Percentiles rank a stretch among this genome's conserved stretches.
Evolutionary conservation across 2,797 vertebrate species (phyloP).

Genomic region (Rhinophrynus dorsalis): DNA sequence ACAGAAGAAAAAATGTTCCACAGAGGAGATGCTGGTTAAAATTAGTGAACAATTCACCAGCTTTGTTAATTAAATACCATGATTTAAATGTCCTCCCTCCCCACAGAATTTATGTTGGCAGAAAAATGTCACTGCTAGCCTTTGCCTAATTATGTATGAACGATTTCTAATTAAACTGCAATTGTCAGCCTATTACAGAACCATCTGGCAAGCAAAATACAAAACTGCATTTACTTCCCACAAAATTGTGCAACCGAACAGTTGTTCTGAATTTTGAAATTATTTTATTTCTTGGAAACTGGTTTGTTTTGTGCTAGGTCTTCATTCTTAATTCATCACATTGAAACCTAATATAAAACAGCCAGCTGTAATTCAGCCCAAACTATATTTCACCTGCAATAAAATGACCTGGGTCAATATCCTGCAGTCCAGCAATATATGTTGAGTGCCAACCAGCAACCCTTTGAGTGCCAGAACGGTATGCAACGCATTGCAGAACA

Average conservation of each 20-base stretch:
- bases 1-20: constrained; percentile 2
- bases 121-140: background rate
- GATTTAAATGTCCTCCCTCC: constrained; percentile 9
- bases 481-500: too few relatives aligned
- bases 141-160: constrained; percentile 28
- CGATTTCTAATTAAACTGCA: constrained; percentile 29
- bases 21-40: background rate
- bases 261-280: constrained; percentile 31
- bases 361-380: background rate
- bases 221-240: constrained; percentile 3
- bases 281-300: constrained; percentile 28
- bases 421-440: background rate
- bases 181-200: constrained; percentile 23
- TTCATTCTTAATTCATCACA: constrained; percentile 20
- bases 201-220: constrained; percentile 33
- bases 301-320: constrained; percentile 10
- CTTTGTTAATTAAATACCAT: constrained; percentile 13
- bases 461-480: too few relatives aligned
- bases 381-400: constrained; percentile 14
- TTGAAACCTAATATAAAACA: constrained; percentile 6
- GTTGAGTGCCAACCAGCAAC: too few relatives aligned
- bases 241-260: constrained; percentile 30
- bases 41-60: constrained; percentile 7
- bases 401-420: constrained; percentile 1
- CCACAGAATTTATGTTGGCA: constrained; percentile 31